Evolutionary conservation across 2,888 invertebrate species (phyloP).

Genomic region (Ganaspis brasiliensis): DNA sequence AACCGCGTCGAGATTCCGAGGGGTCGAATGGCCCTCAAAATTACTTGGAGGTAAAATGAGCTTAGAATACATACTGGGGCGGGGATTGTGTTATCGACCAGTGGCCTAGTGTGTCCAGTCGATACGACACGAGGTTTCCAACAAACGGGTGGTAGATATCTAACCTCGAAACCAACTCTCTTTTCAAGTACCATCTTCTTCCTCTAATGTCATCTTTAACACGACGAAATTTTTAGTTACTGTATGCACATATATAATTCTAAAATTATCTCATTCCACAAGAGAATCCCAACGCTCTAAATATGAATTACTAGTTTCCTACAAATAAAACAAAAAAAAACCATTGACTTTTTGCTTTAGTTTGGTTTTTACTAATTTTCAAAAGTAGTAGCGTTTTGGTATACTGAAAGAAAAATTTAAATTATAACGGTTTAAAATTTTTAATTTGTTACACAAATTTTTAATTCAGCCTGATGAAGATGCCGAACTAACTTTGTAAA

Average conservation of each 20-base stretch:
- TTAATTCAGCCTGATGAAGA: no score
- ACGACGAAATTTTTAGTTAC: slow-evolving; percentile 48
- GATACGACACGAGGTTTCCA: slow-evolving; percentile 57
- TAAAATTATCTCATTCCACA: not conserved
- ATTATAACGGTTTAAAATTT: no score
- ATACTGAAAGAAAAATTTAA: no score
- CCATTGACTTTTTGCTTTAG: no score
- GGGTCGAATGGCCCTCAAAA: slow-evolving; percentile 43
- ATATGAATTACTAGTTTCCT: no score
- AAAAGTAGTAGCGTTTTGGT: no score
- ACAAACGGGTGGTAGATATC: slow-evolving; percentile 41
- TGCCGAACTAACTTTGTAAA: no score
- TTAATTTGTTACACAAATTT: no score
- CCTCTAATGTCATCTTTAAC: slow-evolving; percentile 45
- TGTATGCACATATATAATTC: no score
- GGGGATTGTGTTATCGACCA: slow-evolving; percentile 63
- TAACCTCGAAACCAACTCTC: slow-evolving; percentile 20
- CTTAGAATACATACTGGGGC: slow-evolving; percentile 53
- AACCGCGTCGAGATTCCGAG: slow-evolving; percentile 17
- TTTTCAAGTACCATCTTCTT: slow-evolving; percentile 8
- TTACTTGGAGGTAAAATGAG: slow-evolving; percentile 46
- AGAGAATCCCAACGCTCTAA: not conserved
- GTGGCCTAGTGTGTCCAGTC: slow-evolving; percentile 66
- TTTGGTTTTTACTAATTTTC: no score
- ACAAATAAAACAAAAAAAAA: no score